These are phyloP conservation scores for Hylaea fasciaria DNA, from an alignment of 2,888 invertebrate genomes.

Conservation along the genomic window DNA sequence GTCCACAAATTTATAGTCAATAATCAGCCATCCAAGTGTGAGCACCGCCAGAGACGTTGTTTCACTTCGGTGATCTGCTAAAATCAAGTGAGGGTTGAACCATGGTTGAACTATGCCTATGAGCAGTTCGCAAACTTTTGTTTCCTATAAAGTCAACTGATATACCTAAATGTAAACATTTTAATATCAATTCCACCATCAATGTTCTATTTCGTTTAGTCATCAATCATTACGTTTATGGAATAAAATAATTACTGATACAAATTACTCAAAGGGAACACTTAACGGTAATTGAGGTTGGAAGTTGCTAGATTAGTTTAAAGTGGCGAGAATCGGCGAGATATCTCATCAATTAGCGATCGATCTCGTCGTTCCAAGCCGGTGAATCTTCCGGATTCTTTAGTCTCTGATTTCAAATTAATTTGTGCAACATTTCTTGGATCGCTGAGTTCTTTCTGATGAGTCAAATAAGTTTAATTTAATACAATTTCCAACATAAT, in stretches of 20 bases:
- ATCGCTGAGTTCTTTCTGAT: too few species aligned
- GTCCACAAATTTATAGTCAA: too few species aligned
- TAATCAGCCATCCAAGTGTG: too few species aligned
- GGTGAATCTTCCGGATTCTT: conserved; percentile 5
- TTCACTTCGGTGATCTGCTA: too few species aligned
- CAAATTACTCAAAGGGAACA: conserved; percentile 27
- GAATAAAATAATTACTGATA: conserved; percentile 19
- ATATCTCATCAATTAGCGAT: conserved; percentile 25
- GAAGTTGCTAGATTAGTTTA: conserved; percentile 24
- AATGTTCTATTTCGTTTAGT: not conserved
- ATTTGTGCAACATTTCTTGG: too few species aligned
- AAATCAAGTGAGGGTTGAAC: too few species aligned
- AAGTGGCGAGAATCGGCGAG: conserved; percentile 7
- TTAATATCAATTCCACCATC: not conserved
- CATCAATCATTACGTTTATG: conserved; percentile 26
- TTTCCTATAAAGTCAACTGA: too few species aligned
- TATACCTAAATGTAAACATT: not conserved
- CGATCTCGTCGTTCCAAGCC: conserved; percentile 2
- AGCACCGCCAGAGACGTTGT: too few species aligned
- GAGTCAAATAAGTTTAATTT: too few species aligned
- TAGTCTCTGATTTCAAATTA: conserved; percentile 2
- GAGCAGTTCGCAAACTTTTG: too few species aligned
- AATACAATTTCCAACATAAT: too few species aligned
- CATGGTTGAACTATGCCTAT: too few species aligned
- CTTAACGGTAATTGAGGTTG: conserved; percentile 22